Conservation (phyloP, 2,888 invertebrate species). For the Hirtodrosophila confusa region DNA sequence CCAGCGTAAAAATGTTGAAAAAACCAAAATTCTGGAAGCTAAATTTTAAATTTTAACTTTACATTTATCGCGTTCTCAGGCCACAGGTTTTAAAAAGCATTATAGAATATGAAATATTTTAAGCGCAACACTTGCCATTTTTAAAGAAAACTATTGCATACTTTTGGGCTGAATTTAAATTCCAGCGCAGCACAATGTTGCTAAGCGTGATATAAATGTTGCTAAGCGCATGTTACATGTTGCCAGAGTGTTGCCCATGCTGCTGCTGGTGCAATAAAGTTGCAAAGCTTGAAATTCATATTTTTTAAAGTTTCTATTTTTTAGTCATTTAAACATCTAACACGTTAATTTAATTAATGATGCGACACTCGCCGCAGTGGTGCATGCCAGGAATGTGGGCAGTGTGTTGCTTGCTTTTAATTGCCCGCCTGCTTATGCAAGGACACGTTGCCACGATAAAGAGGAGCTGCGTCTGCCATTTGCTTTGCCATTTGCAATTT, state of each 20-base stretch:
- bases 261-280: neutral
- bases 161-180: constrained; percentile 18
- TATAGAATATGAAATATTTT: no score
- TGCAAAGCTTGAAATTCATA: no score
- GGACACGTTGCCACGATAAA: constrained; percentile 41
- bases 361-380: constrained; percentile 28
- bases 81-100: no score
- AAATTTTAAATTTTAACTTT: no score
- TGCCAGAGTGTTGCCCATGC: neutral
- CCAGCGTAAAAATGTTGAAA: no score
- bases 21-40: no score
- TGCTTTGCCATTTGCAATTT: constrained; percentile 29
- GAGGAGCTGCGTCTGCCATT: constrained; percentile 16
- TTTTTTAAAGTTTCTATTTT: constrained; percentile 1
- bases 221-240: constrained; percentile 6
- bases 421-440: constrained; percentile 71
- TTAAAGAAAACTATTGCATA: constrained; percentile 27
- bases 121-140: no score
- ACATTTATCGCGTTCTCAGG: no score
- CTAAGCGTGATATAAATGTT: constrained; percentile 12
- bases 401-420: constrained; percentile 61
- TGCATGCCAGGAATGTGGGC: constrained; percentile 20
- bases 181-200: constrained; percentile 9
- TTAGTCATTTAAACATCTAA: constrained; percentile 13
- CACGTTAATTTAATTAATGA: constrained; percentile 59